A percentile compares a stretch with the other conserved stretches of the same genome.
These are phyloP conservation scores for Mesorhabditis spiculigera DNA, from an alignment of 2,888 invertebrate genomes.

Conservation along the genomic window DNA sequence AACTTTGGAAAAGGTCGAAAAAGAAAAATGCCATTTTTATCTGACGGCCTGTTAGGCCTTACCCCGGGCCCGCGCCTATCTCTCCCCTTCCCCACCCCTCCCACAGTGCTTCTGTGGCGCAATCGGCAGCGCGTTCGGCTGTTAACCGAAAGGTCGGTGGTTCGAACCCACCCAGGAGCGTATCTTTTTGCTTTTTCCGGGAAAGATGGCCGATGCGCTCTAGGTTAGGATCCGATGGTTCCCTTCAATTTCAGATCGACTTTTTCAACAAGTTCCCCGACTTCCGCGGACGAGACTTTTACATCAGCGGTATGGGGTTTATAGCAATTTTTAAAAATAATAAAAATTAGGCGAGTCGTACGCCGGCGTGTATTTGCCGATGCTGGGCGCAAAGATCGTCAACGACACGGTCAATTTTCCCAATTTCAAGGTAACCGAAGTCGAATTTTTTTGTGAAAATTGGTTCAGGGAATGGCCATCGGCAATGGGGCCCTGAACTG, in stretches of 20 bases:
- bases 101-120: conserved; percentile 33
- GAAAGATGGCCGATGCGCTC: not conserved
- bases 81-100: no score
- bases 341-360: conserved; percentile 55
- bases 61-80: no score
- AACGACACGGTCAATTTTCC: conserved; percentile 36
- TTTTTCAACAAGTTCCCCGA: conserved; percentile 63
- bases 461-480: conserved; percentile 61
- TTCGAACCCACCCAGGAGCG: conserved; percentile 50
- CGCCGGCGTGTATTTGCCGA: conserved; percentile 63
- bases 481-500: conserved; percentile 62
- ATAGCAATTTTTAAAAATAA: conserved; percentile 6
- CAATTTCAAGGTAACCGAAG: conserved; percentile 31
- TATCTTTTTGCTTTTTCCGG: not conserved
- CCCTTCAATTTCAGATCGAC: conserved; percentile 43
- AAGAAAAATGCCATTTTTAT: no score
- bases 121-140: conserved; percentile 52
- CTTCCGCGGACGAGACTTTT: conserved; percentile 60
- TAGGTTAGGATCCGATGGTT: not conserved
- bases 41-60: no score
- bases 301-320: conserved; percentile 60
- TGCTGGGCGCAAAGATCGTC: conserved; percentile 29
- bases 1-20: no score
- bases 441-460: not conserved
- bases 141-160: conserved; percentile 56